Evolutionary conservation across 2,888 invertebrate genomes (phyloP).

Genomic region (Metacarcinus magister): DNA sequence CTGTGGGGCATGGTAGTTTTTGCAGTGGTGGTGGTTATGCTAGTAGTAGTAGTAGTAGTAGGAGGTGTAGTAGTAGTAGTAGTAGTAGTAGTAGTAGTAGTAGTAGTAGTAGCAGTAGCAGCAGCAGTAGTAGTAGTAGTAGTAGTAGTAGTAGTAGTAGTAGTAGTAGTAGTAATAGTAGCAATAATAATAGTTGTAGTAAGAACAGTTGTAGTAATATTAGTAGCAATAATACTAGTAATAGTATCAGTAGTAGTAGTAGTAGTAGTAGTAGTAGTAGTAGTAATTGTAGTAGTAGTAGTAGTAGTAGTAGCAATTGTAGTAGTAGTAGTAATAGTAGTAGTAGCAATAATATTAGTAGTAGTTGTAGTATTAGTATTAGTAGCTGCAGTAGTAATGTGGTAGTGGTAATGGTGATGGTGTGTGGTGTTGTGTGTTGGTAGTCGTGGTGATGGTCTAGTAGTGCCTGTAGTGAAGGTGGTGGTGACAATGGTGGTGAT

Average conservation of each 20-base stretch:
- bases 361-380: too few species aligned
- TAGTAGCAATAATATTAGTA: not conserved
- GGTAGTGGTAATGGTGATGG: not conserved
- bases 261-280: not conserved
- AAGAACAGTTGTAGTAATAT: too few species aligned
- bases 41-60: not conserved
- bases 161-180: not conserved
- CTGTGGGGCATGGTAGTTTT: not conserved
- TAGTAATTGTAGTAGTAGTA: not conserved
- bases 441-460: not conserved
- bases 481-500: not conserved
- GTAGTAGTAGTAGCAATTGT: not conserved
- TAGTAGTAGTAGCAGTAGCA: not conserved
- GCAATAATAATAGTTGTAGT: not conserved
- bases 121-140: not conserved
- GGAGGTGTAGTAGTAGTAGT: not conserved
- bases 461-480: not conserved
- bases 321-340: not conserved
- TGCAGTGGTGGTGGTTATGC: not conserved
- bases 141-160: not conserved
- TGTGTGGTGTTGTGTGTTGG: not conserved
- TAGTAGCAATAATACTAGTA: not conserved
- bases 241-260: not conserved
- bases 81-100: not conserved
- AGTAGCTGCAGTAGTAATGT: not conserved